Evolutionary conservation across 2,888 invertebrate species (phyloP).

Genomic region (Stenotaenia linearis): DNA sequence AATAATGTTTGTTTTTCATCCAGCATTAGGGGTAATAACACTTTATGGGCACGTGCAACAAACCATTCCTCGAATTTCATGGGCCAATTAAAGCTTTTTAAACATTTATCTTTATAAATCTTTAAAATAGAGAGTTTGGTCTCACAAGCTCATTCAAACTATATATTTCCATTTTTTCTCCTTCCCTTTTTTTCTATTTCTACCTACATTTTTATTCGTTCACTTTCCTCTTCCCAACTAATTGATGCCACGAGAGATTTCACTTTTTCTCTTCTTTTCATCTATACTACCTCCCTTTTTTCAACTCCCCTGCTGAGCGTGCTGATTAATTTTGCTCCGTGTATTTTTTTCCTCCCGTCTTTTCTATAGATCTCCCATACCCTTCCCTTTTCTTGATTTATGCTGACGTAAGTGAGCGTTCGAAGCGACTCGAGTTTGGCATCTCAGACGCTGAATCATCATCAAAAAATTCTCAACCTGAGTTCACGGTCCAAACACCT

Average conservation of each 20-base stretch:
- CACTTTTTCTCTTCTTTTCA: not conserved
- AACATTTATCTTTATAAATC: not conserved
- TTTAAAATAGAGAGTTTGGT: not conserved
- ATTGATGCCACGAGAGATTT: slow-evolving; percentile 17
- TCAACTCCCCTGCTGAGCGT: slow-evolving; percentile 10
- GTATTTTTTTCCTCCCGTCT: not conserved
- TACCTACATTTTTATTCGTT: slow-evolving; percentile 4
- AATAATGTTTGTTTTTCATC: not conserved
- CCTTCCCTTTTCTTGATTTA: slow-evolving; percentile 17
- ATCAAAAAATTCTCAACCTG: not conserved
- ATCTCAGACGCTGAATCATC: slow-evolving; percentile 16
- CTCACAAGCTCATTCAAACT: not conserved
- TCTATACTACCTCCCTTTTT: not conserved
- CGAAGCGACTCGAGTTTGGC: slow-evolving; percentile 14
- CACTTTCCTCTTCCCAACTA: slow-evolving; percentile 1
- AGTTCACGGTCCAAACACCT: slow-evolving; percentile 10
- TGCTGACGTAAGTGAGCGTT: slow-evolving; percentile 11
- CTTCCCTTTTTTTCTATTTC: not conserved
- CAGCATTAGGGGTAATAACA: not conserved
- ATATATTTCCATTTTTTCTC: not conserved
- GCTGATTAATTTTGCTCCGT: slow-evolving; percentile 23
- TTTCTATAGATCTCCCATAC: not conserved
- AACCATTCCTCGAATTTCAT: not conserved
- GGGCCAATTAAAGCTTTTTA: not conserved
- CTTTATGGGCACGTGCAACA: not conserved